Base-by-base conservation (phyloP, 2,888 invertebrate species). In the Mactromeris polynyma region DNA sequence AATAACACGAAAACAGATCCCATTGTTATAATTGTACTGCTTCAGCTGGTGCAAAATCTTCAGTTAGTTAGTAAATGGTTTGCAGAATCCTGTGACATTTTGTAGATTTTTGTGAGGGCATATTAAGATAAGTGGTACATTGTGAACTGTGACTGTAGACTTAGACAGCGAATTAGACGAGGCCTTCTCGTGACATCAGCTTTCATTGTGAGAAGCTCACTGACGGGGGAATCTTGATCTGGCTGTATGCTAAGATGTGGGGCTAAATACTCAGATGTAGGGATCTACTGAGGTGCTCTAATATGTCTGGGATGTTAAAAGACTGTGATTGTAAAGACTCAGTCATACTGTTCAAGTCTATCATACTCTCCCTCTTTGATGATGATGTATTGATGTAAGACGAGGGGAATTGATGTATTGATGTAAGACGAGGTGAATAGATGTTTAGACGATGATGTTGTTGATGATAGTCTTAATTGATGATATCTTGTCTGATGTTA, bases 401-500 rank as follows among this genome's bases (percentile, higher is more conserved):
- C 36, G 73, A 73, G 73, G 73, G 58, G 17, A 33, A 73, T 73
- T 73, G 73, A 73, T 73, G 73, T 73, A 36, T 73, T 73, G 73
- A 33, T 73, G 73, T 73, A 73, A 73, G 73, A 73, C 73, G 73
- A 73, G 21, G 26, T 64, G 26, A 7, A 26, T 26, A 64, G 36
- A 36, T 73, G 31, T 73, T 38, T 21, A 11, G 80, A 80, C 21
- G 69, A 85, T 9, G 73, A n/a, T 69, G 81, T 51, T 83, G 79
- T 79, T 73, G 64, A 73, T 83, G 83, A 83, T 73, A 26, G 42
- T 64, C 64, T 78, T 83, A 78, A 78, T 73, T 78, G 87, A 83
- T 87, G 87, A 83, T 87, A 78, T 64, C 87, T 87, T 87, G 77
- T 77, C 78, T 82, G 82, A 73, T 83, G 83, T 83, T 26, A 73